phyloP scores from a whole-genome alignment of 2,113 vertebrate genomes.

The Chrysochloris asiatica region DNA sequence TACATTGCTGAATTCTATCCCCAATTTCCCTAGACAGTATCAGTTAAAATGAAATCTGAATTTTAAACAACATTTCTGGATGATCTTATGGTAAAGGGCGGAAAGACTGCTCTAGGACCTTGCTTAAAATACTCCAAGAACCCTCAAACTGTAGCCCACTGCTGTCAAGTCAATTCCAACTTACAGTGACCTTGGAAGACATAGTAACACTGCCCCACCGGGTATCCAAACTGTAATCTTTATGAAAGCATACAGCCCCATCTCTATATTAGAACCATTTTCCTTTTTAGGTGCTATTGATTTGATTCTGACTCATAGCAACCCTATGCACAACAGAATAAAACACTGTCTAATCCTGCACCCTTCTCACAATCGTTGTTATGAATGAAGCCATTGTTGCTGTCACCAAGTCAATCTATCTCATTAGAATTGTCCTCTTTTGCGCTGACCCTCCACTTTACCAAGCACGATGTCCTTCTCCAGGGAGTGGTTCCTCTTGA shows the following conservation, averaged over 20 bases:
- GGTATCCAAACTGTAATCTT: not conserved
- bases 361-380: too few relatives aligned
- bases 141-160: not conserved
- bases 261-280: too few relatives aligned
- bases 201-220: not conserved
- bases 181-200: not conserved
- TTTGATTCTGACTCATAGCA: too few relatives aligned
- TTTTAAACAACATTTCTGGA: conserved; percentile 1
- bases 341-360: too few relatives aligned
- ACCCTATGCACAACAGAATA: too few relatives aligned
- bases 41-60: not conserved
- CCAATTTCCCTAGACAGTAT: not conserved
- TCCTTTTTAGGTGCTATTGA: too few relatives aligned
- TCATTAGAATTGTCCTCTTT: too few relatives aligned
- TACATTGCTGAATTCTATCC: not conserved
- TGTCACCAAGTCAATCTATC: too few relatives aligned
- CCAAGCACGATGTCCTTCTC: too few relatives aligned
- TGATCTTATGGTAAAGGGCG: not conserved
- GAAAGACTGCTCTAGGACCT: not conserved
- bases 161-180: not conserved
- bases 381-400: too few relatives aligned
- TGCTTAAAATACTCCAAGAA: conserved; percentile 41
- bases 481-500: too few relatives aligned
- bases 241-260: not conserved
- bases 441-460: too few relatives aligned